Evolutionary conservation across 2,888 invertebrate genomes (phyloP), one percentile per base, ranked within the genome.

Genomic region (Drosophila anomalata): DNA sequence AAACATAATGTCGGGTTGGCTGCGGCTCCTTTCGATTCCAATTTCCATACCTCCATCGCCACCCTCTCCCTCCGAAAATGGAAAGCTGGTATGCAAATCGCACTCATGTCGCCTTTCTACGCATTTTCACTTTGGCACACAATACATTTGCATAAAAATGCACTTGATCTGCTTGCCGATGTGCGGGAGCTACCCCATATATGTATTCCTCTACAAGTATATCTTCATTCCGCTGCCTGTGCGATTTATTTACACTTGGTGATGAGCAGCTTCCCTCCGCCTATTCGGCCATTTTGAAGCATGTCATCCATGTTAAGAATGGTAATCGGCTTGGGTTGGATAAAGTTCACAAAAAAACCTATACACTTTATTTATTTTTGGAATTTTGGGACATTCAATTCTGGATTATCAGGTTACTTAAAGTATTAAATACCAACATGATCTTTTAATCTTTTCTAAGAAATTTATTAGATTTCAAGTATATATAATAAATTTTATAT

Each of bases 101-200:
- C 61, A 60, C 59, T 60, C 41, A 26, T 55, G 69, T 47, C 69
- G 54, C 63, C 72, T 63, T 60, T 71, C 61, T 87, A 87, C 87
- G 74, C 79, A 81, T 81, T 83, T 77, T 72, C 83, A 76, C 74
- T 77, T 26, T 82, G 78, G 46, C 78, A 61, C 57, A 57, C 50
- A 68, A 76, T 48, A 39, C 69, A 80, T 82, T 87, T 87, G 77
- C 88, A 82, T 82, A 87, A 82, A 82, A 87, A 82, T 82, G 88
- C 88, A 87, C 82, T 82, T 79, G 83, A 87, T 82, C 83, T 82
- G 55, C 46, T 48, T 42, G 47, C 17, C 46, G 29, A 26, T 50
- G 61, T 41, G 51, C 17, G 17, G 31, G 5, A 14, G 31, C 41
- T 24, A 41, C 12, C 9, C 29, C 14, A 26, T 39, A 36, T 36